Evolutionary conservation across 2,888 invertebrate genomes (phyloP), one percentile per base, ranked within the genome.

Genomic region (Rhingia campestris): DNA sequence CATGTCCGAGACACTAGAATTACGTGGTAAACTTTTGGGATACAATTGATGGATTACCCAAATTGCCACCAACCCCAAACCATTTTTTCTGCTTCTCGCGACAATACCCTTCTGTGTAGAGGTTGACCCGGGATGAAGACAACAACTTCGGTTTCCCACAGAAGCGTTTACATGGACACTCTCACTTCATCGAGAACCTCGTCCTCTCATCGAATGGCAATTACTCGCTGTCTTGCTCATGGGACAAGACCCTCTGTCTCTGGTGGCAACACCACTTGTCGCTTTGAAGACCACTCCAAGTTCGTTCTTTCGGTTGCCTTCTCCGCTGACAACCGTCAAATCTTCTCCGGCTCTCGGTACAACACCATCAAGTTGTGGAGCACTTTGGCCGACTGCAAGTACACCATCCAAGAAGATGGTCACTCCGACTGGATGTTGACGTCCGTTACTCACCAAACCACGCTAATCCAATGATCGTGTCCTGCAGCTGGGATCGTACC

Each of bases 1-100:
- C 92, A 95, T 96, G 96, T 94, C 94, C 89, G 98, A 99, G 94
- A 97, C 98, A 89, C 93, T 99, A 91, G 97, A 98, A 92, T 93
- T 98, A 86, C 95, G 98, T 92, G 99, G 99, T 75, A 98, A 97
- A 91, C 95, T 99, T 88, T 94, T 96, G 90, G 99, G 99, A 66
- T 99, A 99, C 93, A 98, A 97, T 95, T 98, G 97, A 88, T 99
- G 99, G 99, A 98, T 99, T 88, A 99, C 99, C 76, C 99, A 99
- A 94, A 99, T 99, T 90, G 99, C 99, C 61, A 99, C 99, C 80
- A 99, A 98, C 91, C 98, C 99, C 32, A 98, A 98, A 98, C 97
- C 94, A 98, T 99, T 92, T 94, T 99, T 92, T 99, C 99, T 63
- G 97, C 99, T 86, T 99, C 99, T 87, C 94, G 99, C 94, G 96